These are phyloP conservation scores for Anguilla marmorata DNA, from an alignment of 2,797 vertebrate species.

Conservation along the genomic window DNA sequence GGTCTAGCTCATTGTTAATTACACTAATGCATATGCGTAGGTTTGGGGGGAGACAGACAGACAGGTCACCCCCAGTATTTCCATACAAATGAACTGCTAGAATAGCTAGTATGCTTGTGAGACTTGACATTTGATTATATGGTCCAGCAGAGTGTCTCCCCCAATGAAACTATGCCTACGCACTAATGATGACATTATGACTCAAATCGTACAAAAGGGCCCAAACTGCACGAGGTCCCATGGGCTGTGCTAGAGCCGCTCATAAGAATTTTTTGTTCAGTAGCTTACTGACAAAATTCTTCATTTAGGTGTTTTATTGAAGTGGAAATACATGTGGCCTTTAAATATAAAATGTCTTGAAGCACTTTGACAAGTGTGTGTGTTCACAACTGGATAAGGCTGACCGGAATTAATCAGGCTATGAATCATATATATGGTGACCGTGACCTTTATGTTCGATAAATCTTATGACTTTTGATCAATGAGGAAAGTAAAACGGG, in stretches of 20 bases:
- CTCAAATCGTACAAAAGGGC: background rate
- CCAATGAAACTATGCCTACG: background rate
- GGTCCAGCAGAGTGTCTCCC: background rate
- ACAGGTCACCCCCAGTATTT: too few species aligned
- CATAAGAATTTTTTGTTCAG: background rate
- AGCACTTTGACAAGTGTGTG: background rate
- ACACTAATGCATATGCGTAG: too few species aligned
- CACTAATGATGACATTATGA: background rate
- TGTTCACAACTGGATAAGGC: background rate
- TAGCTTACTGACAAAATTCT: background rate
- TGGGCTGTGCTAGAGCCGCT: background rate
- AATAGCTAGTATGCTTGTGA: too few species aligned
- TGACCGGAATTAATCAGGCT: background rate
- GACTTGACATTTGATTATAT: background rate
- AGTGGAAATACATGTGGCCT: background rate
- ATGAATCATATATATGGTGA: background rate
- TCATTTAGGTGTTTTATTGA: too few species aligned
- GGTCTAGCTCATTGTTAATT: too few species aligned
- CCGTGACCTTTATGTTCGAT: background rate
- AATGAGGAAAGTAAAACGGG: background rate
- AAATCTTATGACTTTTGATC: background rate
- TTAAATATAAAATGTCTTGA: background rate
- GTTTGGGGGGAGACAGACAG: too few species aligned
- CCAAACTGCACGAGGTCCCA: background rate
- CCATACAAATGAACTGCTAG: too few species aligned